phyloP scores from a whole-genome alignment of 2,797 vertebrate species.

The Catamblyrhynchus diadema region DNA sequence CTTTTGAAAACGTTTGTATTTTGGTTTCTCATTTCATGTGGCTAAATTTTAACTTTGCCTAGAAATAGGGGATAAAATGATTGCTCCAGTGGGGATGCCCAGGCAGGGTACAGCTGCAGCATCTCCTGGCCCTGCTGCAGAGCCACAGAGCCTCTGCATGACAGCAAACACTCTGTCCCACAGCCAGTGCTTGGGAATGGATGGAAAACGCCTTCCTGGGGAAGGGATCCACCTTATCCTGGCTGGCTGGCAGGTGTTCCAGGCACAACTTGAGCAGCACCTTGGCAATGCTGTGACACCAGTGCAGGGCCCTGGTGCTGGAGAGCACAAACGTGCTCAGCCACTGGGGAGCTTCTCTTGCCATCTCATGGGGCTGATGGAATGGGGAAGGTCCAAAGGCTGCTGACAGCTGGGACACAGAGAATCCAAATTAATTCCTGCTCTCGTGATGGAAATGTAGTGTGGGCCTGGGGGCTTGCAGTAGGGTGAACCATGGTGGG shows the following conservation, averaged over 20 bases:
- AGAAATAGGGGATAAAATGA: background rate
- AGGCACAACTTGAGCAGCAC: background rate
- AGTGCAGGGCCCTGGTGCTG: background rate
- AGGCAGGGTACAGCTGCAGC: background rate
- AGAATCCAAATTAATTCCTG: background rate
- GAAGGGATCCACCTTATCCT: background rate
- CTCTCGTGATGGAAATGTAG: background rate
- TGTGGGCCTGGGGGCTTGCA: background rate
- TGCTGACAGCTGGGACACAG: background rate
- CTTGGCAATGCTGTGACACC: fast-evolving
- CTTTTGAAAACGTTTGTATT: background rate
- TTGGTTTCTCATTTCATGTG: background rate
- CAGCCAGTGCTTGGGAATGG: background rate
- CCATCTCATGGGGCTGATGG: background rate
- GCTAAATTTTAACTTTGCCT: background rate
- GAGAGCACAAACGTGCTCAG: fast-evolving
- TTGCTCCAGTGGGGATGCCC: background rate
- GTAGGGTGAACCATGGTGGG: background rate
- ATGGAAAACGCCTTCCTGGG: background rate
- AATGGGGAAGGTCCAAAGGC: background rate
- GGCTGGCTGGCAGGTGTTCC: background rate
- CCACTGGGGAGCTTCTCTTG: background rate
- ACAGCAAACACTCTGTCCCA: background rate
- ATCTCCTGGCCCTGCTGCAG: background rate
- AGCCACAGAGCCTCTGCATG: background rate